phyloP scores from a whole-genome alignment of 2,888 invertebrate genomes.

The Trachelus tabidus region DNA sequence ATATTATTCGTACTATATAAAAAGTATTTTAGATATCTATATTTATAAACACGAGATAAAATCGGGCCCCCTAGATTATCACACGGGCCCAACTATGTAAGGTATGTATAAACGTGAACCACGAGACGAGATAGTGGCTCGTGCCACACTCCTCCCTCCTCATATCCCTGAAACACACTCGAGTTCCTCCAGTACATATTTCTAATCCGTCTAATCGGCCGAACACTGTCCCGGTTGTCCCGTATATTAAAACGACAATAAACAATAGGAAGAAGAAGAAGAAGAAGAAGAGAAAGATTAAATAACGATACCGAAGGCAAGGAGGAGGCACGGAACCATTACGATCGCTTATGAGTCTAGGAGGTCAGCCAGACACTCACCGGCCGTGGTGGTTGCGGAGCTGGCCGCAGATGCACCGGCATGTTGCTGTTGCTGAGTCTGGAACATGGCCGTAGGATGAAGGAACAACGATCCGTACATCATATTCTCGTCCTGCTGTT shows the following conservation, averaged over 20 bases:
- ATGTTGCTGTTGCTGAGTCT: slow-evolving; percentile 66
- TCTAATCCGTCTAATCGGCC: neutral
- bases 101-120: slow-evolving; percentile 27
- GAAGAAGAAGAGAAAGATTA: neutral
- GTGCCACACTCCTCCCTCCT: neutral
- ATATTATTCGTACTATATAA: slow-evolving; percentile 56
- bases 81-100: slow-evolving; percentile 57
- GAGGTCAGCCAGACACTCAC: slow-evolving; percentile 66
- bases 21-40: slow-evolving; percentile 39
- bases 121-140: slow-evolving; percentile 18
- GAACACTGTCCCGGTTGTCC: neutral
- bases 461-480: slow-evolving; percentile 65
- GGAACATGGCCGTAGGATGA: slow-evolving; percentile 69
- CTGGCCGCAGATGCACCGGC: slow-evolving; percentile 54
- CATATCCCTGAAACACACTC: neutral
- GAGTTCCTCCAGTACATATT: neutral
- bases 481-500: slow-evolving; percentile 65
- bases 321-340: slow-evolving; percentile 12
- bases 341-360: slow-evolving; percentile 58
- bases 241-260: neutral
- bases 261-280: neutral
- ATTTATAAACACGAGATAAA: slow-evolving; percentile 34
- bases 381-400: slow-evolving; percentile 65
- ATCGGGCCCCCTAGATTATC: slow-evolving; percentile 62
- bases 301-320: too few species aligned